A percentile compares a stretch with the other conserved stretches of the same genome.
phyloP scores from a whole-genome alignment of 35 echinoderm and acorn worm genomes.

The Heliocidaris erythrogramma region DNA sequence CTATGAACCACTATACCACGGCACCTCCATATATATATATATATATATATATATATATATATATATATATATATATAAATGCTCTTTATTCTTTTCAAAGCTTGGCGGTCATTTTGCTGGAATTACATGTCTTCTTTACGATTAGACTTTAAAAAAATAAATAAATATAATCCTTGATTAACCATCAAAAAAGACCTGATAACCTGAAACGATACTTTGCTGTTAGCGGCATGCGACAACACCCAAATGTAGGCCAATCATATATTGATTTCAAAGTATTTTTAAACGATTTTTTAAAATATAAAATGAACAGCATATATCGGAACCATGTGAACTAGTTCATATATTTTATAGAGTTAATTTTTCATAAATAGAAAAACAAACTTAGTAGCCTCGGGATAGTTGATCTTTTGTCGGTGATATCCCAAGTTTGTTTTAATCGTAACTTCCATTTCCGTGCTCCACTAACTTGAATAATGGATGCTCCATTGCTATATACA shows the following conservation, averaged over 20 bases:
- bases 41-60: too few species aligned
- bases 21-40: too few species aligned
- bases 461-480: neutral
- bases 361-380: neutral
- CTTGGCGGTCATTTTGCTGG: too few species aligned
- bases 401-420: neutral
- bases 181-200: too few species aligned
- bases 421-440: neutral
- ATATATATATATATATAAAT: too few species aligned
- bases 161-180: too few species aligned
- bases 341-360: neutral
- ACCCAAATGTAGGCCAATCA: neutral
- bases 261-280: neutral
- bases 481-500: neutral
- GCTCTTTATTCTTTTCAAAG: too few species aligned
- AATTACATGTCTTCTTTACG: too few species aligned
- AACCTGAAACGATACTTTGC: neutral
- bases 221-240: neutral
- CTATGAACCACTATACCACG: too few species aligned
- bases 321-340: neutral
- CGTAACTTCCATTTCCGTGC: neutral
- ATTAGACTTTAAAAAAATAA: too few species aligned
- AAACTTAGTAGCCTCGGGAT: neutral
- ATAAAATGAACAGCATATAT: neutral
- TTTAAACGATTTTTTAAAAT: neutral